Evolutionary conservation across 2,797 vertebrate species (phyloP), one percentile per base, ranked within the genome.

Genomic region (Argya squamiceps): DNA sequence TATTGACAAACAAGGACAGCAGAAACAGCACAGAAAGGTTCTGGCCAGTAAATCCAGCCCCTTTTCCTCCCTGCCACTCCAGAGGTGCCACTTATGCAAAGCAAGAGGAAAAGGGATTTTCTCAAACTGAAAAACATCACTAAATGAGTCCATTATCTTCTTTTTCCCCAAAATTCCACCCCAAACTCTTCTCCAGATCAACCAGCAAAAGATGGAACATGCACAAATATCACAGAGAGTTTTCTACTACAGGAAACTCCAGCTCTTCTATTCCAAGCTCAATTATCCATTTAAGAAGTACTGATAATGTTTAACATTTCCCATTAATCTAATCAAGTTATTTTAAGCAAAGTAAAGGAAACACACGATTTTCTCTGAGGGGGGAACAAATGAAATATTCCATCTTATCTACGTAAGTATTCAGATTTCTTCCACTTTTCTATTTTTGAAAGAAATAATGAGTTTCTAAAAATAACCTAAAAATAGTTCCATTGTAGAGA

Each of bases 1-100:
- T 19, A 16, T 0, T 12, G 23, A 36, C n/a, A 49, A 2, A n/a
- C 2, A 7, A 1, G 15, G 12, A 18, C 1, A 26, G 64, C 14
- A 30, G 24, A 30, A 84, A 32, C 0, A 46, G 8, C 56, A 30
- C 29, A 55, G 49, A 6, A 2, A 26, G 37, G 43, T 22, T 43
- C 3, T 12, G 39, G 4, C 18, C 44, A 50, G 55, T 11, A 59
- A 86, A 74, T 19, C 10, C 63, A 64, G 70, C 14, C 10, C 44
- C 47, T 30, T 71, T 34, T 46, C 11, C 52, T 11, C 39, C 52
- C 60, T 53, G 59, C 10, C 3, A 22, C 11, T 24, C 50, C 59
- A 53, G 46, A 77, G 32, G 9, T 8, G 32, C 58, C 41, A 56
- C 0, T 0, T 2, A 17, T 2, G 12, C 46, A 58, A 58, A 71